Evolutionary conservation across 2,113 vertebrate species (phyloP).

Genomic region (Phycodurus eques): DNA sequence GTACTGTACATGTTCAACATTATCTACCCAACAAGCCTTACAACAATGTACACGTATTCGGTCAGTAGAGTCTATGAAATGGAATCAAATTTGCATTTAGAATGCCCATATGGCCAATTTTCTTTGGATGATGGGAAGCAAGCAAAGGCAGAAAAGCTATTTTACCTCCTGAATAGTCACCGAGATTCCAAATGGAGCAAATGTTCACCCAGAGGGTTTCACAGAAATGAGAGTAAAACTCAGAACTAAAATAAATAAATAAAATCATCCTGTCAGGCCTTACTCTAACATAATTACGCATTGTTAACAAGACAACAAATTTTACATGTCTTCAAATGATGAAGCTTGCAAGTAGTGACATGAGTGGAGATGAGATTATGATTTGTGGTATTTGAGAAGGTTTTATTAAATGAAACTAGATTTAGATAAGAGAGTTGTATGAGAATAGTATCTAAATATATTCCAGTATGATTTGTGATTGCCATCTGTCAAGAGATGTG

Average conservation of each 20-base stretch:
- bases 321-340: constrained; percentile 28
- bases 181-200: constrained; percentile 8
- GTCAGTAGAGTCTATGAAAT: constrained; percentile 36
- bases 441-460: background rate
- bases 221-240: constrained; percentile 13
- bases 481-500: no score
- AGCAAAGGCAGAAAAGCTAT: constrained; percentile 29
- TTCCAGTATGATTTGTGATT: no score
- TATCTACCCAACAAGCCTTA: constrained; percentile 20
- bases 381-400: background rate
- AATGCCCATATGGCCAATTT: constrained; percentile 29
- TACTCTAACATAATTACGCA: constrained; percentile 54
- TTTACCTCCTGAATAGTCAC: constrained; percentile 44
- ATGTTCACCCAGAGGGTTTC: constrained; percentile 27
- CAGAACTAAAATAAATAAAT: background rate
- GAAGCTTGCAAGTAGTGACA: constrained; percentile 5
- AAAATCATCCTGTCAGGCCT: constrained; percentile 31
- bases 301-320: constrained; percentile 40
- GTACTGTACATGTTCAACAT: constrained; percentile 16
- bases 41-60: constrained; percentile 19
- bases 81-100: constrained; percentile 48
- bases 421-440: background rate
- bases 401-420: background rate
- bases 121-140: constrained; percentile 15
- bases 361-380: background rate